These are phyloP conservation scores for Notiomystis cincta DNA, from an alignment of 2,113 vertebrate genomes.

Conservation along the genomic window DNA sequence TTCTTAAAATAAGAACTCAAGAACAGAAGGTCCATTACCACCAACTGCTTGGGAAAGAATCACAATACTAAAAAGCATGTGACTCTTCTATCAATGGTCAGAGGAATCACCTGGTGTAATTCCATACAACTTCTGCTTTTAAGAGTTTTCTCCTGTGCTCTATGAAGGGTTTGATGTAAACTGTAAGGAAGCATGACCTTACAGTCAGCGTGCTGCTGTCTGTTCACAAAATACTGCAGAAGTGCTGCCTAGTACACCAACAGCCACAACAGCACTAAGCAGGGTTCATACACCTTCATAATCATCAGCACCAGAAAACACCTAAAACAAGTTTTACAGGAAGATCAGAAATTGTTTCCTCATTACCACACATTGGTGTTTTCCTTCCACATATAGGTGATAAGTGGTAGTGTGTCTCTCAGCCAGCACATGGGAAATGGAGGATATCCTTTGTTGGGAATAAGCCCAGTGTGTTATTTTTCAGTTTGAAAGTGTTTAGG, in stretches of 20 bases:
- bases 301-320: not conserved
- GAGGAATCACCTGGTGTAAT: not conserved
- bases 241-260: not conserved
- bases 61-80: not conserved
- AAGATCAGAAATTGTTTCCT: constrained; percentile 64
- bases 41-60: not conserved
- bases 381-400: not conserved
- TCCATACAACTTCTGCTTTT: not conserved
- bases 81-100: not conserved
- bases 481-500: constrained; percentile 57
- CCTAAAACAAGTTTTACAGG: constrained; percentile 46
- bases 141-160: not conserved
- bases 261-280: not conserved
- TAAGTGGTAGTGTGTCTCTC: not conserved
- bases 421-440: constrained; percentile 60
- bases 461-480: constrained; percentile 24
- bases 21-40: not conserved
- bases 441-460: constrained; percentile 77
- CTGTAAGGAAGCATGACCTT: not conserved
- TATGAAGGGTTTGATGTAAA: not conserved
- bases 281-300: not conserved
- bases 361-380: constrained; percentile 20
- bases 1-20: not conserved
- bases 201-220: not conserved
- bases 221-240: not conserved